Evolutionary conservation across 2,113 vertebrate species (phyloP).

Genomic region (Marcusenius ussheri): DNA sequence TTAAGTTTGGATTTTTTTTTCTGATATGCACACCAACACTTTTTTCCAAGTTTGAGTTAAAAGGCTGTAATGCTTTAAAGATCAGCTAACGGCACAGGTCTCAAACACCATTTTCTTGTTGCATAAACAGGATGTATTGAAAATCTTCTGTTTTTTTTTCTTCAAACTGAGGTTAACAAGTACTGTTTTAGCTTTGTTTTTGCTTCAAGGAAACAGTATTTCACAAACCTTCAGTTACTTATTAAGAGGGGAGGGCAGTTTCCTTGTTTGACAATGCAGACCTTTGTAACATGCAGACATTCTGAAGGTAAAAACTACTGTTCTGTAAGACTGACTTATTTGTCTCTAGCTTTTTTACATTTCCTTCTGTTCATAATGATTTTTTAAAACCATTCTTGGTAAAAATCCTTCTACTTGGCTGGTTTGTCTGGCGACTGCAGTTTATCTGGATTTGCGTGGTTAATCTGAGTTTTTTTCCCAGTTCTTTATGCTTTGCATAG

Average conservation of each 20-base stretch:
- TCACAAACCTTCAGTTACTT: conserved; percentile 4
- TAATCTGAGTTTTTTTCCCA: not conserved
- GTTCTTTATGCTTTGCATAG: not conserved
- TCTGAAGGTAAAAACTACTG: not conserved
- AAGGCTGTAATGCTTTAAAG: not conserved
- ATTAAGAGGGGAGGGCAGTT: not conserved
- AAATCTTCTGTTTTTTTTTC: not conserved
- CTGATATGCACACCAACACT: not conserved
- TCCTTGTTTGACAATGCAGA: not conserved
- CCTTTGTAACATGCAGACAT: not conserved
- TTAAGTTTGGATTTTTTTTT: not conserved
- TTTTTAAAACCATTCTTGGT: not conserved
- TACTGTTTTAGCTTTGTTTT: conserved; percentile 1
- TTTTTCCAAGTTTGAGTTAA: not conserved
- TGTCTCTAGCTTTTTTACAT: not conserved
- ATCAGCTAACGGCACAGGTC: not conserved
- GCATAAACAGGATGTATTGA: not conserved
- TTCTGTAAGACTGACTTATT: not conserved
- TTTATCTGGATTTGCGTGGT: not conserved
- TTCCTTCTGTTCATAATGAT: not conserved
- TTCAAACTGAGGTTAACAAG: not conserved
- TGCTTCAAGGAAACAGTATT: not conserved
- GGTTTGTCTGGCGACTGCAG: not conserved
- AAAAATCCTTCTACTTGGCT: not conserved
- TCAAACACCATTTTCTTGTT: not conserved